Percentiles rank a stretch among this genome's conserved stretches.
phyloP scores from a whole-genome alignment of 92 coral and sea anemone genomes.

The Epizoanthus rinbou region DNA sequence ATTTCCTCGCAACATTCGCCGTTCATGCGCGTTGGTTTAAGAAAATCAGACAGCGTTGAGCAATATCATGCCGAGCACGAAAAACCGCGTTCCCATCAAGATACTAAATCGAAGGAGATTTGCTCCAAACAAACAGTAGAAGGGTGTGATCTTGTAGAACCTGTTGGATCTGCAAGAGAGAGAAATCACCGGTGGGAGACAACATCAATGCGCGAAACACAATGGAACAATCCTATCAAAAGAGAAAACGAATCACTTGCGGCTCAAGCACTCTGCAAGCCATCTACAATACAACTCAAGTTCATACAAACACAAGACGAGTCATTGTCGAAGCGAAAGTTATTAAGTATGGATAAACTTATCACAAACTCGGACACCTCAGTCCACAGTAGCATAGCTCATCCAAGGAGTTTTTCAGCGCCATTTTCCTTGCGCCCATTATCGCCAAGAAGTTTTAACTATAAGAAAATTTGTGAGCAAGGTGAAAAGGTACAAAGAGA shows the following conservation, averaged over 20 bases:
- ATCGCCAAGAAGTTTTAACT: slow-evolving; percentile 1
- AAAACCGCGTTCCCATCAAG: neutral
- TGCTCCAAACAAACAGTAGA: neutral
- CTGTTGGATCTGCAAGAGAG: neutral
- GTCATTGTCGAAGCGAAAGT: neutral
- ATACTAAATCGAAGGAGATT: neutral
- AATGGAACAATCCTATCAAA: neutral
- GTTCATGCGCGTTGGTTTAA: neutral
- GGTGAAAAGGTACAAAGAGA: neutral
- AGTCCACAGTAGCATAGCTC: neutral
- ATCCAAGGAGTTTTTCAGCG: slow-evolving; percentile 22
- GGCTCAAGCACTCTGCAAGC: neutral
- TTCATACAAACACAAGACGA: neutral
- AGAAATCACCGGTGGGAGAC: neutral
- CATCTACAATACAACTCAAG: neutral
- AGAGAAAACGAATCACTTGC: neutral
- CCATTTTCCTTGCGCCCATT: slow-evolving; percentile 18
- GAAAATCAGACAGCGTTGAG: neutral
- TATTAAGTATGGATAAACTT: neutral
- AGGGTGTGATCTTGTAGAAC: neutral
- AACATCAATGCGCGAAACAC: neutral
- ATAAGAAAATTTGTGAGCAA: slow-evolving; percentile 11
- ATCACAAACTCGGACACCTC: neutral
- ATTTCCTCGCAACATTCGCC: neutral
- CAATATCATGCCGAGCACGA: neutral